These are phyloP conservation scores for Lathronympha strigana DNA, from an alignment of 2,888 invertebrate genomes.

Conservation along the genomic window DNA sequence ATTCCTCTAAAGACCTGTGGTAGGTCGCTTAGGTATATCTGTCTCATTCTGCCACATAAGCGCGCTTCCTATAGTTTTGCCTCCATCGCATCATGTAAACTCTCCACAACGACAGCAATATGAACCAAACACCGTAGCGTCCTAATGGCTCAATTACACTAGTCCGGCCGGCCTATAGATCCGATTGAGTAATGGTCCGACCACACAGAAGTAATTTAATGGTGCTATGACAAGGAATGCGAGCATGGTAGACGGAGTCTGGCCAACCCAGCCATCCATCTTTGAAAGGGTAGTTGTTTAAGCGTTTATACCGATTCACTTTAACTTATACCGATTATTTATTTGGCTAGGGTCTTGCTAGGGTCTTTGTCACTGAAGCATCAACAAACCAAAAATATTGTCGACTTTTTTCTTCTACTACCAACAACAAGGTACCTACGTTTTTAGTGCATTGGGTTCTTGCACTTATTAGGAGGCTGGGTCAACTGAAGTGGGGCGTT, in stretches of 20 bases:
- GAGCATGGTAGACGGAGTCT: conserved; percentile 3
- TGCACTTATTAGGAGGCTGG: too few relatives aligned
- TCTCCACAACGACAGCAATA: neutral
- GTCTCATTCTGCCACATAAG: neutral
- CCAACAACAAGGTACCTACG: too few relatives aligned
- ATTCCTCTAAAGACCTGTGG: too few relatives aligned
- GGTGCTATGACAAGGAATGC: conserved; percentile 17
- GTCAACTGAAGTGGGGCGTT: too few relatives aligned
- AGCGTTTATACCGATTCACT: too few relatives aligned
- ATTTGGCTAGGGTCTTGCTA: too few relatives aligned
- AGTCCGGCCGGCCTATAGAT: neutral
- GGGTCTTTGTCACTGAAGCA: too few relatives aligned
- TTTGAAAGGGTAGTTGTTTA: neutral
- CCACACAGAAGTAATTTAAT: conserved; percentile 6
- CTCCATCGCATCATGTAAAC: neutral
- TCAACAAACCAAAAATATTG: too few relatives aligned
- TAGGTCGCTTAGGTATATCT: too few relatives aligned
- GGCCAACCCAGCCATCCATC: conserved; percentile 5
- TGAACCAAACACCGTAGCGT: neutral
- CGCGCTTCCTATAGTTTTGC: neutral
- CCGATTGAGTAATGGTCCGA: conserved; percentile 22
- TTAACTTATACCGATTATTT: too few relatives aligned
- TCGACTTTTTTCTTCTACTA: too few relatives aligned
- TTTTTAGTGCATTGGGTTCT: too few relatives aligned
- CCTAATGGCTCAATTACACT: conserved; percentile 16